Evolutionary conservation across 1,140 invertebrate genomes (phyloP), one percentile per base, ranked within the genome.

Genomic region (Lasioglossum baleicum): DNA sequence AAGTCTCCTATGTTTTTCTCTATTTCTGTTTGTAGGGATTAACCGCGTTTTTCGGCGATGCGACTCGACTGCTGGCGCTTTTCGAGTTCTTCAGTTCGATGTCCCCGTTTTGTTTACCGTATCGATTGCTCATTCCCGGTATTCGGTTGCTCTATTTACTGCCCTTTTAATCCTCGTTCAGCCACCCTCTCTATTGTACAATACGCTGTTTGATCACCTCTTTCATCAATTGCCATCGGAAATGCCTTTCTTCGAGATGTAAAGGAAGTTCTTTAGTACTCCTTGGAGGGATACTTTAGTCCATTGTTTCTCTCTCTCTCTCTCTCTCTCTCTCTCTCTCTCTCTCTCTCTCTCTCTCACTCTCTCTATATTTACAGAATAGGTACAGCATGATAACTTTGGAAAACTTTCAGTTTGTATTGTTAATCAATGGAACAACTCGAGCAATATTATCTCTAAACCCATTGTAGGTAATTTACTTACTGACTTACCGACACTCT

Each of bases 51-150:
- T 15, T 20, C n/a, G 35, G 48, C 26, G 51, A 61, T 26, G n/a
- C 56, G 31, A 48, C 11, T 22, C 15, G n/a, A 58, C 20, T 35
- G 31, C 40, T 26, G 15, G 42, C 40, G 15, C 56, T 73, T 53
- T 64, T 63, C 13, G 11, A 13, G 11, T 7, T 2, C 17, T 22
- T 26, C 17, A 15, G 44, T 51, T 61, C 26, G 6, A n/a, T 51
- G 17, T 64, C 20, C 20, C 40, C 61, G 61, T 74, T 64, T 63
- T 75, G n/a, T 58, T 51, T 69, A 22, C 20, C 13, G 8, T 61
- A 65, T 72, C 15, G 48, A 79, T 66, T 58, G 20, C 17, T 26
- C 20, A n/a, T 35, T 65, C 35, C 17, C 0, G 22, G 20, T n/a
- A 56, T 44, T 7, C 35, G 15, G 17, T 63, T 63, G 7, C 7